Conservation (phyloP, 2,797 vertebrate species). For the Pantherophis alleghaniensis region DNA sequence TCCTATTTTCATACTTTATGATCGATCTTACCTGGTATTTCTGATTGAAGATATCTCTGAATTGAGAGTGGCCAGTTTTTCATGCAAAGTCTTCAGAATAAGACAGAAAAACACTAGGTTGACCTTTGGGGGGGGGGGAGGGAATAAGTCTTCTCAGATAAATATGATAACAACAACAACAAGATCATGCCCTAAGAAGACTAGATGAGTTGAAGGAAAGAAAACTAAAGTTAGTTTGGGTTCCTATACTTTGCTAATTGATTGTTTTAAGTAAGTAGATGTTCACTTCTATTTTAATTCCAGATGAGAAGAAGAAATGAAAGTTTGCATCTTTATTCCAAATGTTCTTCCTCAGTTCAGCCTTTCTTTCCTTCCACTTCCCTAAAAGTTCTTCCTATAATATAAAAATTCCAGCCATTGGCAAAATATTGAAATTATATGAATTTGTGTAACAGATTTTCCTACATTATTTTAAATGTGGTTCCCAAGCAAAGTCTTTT, state of each 20-base stretch:
- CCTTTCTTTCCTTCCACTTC: neutral
- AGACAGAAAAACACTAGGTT: conserved; percentile 66
- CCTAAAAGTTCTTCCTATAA: neutral
- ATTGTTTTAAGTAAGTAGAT: neutral
- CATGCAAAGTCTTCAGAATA: conserved; percentile 14
- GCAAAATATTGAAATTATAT: neutral
- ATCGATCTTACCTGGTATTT: conserved; percentile 66
- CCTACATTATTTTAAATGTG: neutral
- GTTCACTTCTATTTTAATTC: neutral
- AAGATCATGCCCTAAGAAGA: neutral
- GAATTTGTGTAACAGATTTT: neutral
- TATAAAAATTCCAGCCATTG: neutral
- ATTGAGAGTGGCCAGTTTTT: conserved; percentile 73
- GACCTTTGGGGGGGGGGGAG: conserved; percentile 53
- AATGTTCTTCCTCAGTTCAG: neutral
- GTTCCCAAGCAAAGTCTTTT: neutral
- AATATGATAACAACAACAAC: neutral
- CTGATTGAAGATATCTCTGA: conserved; percentile 72
- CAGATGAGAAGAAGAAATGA: neutral
- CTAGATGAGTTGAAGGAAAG: neutral
- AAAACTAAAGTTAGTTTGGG: neutral
- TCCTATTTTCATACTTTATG: neutral
- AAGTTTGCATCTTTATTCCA: neutral
- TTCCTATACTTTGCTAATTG: neutral
- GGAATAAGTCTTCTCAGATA: neutral